A percentile compares a stretch with the other conserved stretches of the same genome.
Conservation (phyloP, 1,140 invertebrate species). For the Thalassaphorura encarpata region DNA sequence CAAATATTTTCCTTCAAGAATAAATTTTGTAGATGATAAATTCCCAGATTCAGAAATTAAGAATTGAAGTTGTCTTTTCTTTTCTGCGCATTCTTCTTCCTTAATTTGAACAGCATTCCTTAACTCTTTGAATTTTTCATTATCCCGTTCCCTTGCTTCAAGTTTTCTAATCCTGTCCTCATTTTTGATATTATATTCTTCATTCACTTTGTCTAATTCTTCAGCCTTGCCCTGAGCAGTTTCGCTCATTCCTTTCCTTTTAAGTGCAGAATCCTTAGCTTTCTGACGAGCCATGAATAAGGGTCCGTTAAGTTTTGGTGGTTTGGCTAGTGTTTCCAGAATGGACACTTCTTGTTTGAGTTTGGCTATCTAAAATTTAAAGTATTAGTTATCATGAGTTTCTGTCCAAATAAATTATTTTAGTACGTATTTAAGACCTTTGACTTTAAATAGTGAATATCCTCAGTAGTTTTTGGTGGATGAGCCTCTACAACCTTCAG, state of each 20-base stretch:
- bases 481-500: neutral
- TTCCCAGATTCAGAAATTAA: slow-evolving; percentile 4
- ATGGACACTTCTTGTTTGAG: neutral
- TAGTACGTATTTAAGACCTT: slow-evolving; percentile 5
- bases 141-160: slow-evolving; percentile 70
- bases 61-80: neutral
- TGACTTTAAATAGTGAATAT: neutral
- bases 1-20: neutral
- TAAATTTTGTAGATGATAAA: slow-evolving; percentile 9
- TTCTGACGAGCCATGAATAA: neutral
- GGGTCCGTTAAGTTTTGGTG: neutral
- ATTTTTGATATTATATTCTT: neutral
- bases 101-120: slow-evolving; percentile 61
- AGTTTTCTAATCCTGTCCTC: neutral
- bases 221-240: neutral
- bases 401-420: neutral
- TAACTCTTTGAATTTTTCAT: too few relatives aligned
- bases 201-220: neutral
- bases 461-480: neutral
- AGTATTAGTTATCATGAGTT: neutral
- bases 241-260: neutral
- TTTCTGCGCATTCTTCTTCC: slow-evolving; percentile 62
- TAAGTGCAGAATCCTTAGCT: neutral
- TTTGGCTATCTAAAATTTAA: too few relatives aligned
- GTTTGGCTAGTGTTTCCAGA: neutral